phyloP scores from a whole-genome alignment of 2,113 vertebrate species.

The Noctilio leporinus region DNA sequence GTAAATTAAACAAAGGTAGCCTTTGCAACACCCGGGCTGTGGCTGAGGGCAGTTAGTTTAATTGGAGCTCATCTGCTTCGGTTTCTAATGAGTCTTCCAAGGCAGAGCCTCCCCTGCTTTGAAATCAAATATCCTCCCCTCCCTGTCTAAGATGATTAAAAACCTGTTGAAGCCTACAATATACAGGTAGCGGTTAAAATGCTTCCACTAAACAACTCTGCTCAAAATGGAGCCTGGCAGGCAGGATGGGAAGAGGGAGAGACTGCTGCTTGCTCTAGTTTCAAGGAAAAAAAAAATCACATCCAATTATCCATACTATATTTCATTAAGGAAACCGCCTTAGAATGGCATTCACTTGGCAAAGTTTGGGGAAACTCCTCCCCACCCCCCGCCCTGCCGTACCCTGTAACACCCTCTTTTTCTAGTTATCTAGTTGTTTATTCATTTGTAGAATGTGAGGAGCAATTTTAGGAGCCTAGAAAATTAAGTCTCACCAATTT shows the following conservation, averaged over 20 bases:
- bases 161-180: constrained; percentile 32
- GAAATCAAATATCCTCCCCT: constrained; percentile 12
- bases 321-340: not conserved
- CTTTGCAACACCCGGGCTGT: not conserved
- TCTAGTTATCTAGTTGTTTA: not conserved
- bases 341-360: not conserved
- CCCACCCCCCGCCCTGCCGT: fast-evolving
- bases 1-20: constrained; percentile 37
- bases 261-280: not conserved
- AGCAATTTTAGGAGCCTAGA: not conserved
- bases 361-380: no score
- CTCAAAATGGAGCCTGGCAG: not conserved
- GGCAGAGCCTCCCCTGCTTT: not conserved
- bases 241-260: not conserved
- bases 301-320: not conserved
- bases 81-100: constrained; percentile 49
- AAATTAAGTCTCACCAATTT: not conserved
- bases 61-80: constrained; percentile 54
- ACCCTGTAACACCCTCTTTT: not conserved
- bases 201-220: not conserved
- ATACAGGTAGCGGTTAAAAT: not conserved
- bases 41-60: constrained; percentile 33
- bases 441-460: not conserved
- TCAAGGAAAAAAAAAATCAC: not conserved
- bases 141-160: constrained; percentile 47